Evolutionary conservation across 2,113 vertebrate genomes (phyloP).

Genomic region (Muntiacus reevesi): DNA sequence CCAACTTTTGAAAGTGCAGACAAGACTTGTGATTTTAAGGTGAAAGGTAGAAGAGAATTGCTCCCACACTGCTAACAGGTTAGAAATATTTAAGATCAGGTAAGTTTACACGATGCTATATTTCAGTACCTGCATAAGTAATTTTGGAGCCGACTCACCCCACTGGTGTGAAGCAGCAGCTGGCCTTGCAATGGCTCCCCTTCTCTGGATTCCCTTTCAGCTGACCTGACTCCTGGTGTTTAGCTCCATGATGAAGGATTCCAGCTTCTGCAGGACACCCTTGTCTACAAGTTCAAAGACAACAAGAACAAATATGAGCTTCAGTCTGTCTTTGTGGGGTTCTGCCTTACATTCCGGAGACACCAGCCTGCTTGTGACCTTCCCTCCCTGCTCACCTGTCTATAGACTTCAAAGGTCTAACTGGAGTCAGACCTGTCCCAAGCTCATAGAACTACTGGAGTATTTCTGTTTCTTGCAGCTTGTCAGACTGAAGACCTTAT

Average conservation of each 20-base stretch:
- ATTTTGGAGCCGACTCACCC: background rate
- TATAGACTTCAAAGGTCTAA: background rate
- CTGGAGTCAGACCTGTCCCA: background rate
- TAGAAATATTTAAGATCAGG: background rate
- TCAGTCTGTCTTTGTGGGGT: background rate
- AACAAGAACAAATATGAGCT: background rate
- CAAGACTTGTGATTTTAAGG: background rate
- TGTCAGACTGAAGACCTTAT: background rate
- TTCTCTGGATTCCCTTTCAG: background rate
- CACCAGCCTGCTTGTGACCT: background rate
- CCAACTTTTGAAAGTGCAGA: background rate
- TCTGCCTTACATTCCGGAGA: background rate
- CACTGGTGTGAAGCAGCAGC: background rate
- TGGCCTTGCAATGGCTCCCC: too few relatives aligned
- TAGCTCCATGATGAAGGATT: background rate
- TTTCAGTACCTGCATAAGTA: background rate
- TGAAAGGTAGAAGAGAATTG: background rate
- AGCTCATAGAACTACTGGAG: background rate
- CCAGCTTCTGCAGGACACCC: background rate
- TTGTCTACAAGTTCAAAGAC: background rate
- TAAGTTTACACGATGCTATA: background rate
- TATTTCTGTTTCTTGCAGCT: background rate
- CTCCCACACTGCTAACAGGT: background rate
- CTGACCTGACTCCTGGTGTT: background rate
- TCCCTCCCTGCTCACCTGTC: background rate